Evolutionary conservation across 2,888 invertebrate genomes (phyloP).

Genomic region (Dastarcus helophoroides): DNA sequence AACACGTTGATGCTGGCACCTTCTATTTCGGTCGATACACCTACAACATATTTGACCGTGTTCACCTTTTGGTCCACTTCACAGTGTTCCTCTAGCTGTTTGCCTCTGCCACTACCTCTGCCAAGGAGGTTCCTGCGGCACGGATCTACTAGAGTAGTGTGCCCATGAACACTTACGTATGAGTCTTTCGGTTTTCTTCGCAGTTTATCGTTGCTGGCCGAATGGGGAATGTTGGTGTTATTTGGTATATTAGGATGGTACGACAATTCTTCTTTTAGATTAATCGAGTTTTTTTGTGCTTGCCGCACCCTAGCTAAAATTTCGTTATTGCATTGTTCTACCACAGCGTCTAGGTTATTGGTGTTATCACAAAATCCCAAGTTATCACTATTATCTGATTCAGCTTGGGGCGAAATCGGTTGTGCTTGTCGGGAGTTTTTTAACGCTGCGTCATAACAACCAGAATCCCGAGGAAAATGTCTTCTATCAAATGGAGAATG

Average conservation of each 20-base stretch:
- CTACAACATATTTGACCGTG: conserved; percentile 54
- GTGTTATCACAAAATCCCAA: conserved; percentile 38
- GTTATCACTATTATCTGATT: conserved; percentile 38
- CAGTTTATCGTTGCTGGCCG: conserved; percentile 27
- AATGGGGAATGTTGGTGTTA: conserved; percentile 22
- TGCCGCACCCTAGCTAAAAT: conserved; percentile 47
- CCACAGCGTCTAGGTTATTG: conserved; percentile 47
- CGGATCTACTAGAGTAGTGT: conserved; percentile 45
- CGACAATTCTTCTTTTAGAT: conserved; percentile 40
- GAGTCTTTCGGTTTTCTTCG: conserved; percentile 42
- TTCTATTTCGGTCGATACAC: conserved; percentile 29
- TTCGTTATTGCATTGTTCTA: conserved; percentile 49
- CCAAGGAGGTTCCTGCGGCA: conserved; percentile 43
- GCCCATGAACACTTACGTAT: conserved; percentile 43
- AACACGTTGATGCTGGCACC: conserved; percentile 7
- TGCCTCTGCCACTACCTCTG: conserved; percentile 24
- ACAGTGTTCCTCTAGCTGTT: conserved; percentile 44
- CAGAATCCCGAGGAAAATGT: conserved; percentile 73
- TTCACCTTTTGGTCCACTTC: conserved; percentile 54
- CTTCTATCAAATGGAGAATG: conserved; percentile 64
- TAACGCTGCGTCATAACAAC: conserved; percentile 57
- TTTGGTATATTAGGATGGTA: conserved; percentile 40
- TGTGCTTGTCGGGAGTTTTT: conserved; percentile 37
- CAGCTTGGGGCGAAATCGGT: conserved; percentile 39
- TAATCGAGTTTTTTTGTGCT: conserved; percentile 42